Conservation (phyloP, 2,113 vertebrate genomes). For the Salvelinus namaycush region DNA sequence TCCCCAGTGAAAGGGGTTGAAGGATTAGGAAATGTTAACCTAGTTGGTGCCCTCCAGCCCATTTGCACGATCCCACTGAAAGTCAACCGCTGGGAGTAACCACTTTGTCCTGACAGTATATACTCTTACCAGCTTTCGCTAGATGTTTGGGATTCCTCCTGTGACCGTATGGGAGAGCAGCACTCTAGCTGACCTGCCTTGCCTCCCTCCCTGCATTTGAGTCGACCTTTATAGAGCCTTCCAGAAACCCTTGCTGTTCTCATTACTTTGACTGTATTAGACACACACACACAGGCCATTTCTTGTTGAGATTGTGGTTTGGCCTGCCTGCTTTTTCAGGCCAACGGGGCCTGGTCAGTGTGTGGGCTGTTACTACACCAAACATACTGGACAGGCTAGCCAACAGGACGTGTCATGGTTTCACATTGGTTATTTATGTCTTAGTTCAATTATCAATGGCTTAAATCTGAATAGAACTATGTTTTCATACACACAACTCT, state of each 20-base stretch:
- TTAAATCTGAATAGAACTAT: background rate
- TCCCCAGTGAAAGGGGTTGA: slow-evolving; percentile 38
- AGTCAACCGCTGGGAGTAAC: slow-evolving; percentile 16
- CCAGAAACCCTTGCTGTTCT: slow-evolving; percentile 58
- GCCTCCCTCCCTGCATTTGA: slow-evolving; percentile 10
- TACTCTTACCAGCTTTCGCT: background rate
- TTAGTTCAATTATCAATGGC: slow-evolving; percentile 2
- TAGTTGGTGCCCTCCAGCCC: slow-evolving; percentile 37
- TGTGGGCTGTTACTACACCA: too few relatives aligned
- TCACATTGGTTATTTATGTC: slow-evolving; percentile 16
- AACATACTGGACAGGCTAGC: slow-evolving; percentile 20
- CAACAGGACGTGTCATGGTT: slow-evolving; percentile 56
- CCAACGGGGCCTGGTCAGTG: too few relatives aligned
- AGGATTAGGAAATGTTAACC: slow-evolving; percentile 48
- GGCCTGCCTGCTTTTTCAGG: slow-evolving; percentile 45
- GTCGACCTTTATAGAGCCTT: background rate
- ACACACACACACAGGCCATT: slow-evolving; percentile 49
- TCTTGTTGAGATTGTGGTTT: slow-evolving; percentile 58
- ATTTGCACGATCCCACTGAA: background rate
- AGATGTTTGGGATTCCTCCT: slow-evolving; percentile 62
- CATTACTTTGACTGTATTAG: slow-evolving; percentile 58
- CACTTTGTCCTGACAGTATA: background rate
- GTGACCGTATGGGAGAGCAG: slow-evolving; percentile 49
- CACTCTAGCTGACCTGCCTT: slow-evolving; percentile 53
- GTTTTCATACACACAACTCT: background rate